These are phyloP conservation scores for Trissoscelio sp. DNA, from an alignment of 2,888 invertebrate genomes.

Conservation along the genomic window DNA sequence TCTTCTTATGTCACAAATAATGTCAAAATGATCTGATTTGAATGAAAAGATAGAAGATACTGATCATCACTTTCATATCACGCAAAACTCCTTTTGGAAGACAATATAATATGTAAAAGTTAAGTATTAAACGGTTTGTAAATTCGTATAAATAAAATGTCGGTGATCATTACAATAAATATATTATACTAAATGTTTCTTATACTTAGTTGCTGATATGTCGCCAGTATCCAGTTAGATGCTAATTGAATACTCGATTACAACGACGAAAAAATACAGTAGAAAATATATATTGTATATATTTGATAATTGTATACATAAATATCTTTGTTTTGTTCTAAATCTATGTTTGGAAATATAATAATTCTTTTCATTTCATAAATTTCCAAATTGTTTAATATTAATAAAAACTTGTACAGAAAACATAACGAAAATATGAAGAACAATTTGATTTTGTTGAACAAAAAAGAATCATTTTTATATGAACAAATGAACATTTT, in stretches of 20 bases:
- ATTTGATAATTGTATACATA: conserved; percentile 45
- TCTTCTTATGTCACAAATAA: not conserved
- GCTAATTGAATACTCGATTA: conserved; percentile 45
- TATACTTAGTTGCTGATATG: conserved; percentile 64
- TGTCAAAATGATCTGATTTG: not conserved
- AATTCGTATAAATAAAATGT: conserved; percentile 32
- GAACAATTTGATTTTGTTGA: no score
- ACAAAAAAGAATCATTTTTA: not conserved
- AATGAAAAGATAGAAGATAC: conserved; percentile 1
- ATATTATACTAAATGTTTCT: conserved; percentile 26
- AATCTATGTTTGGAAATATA: conserved; percentile 49
- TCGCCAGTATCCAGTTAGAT: conserved; percentile 48
- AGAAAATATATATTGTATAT: conserved; percentile 56
- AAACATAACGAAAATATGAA: no score
- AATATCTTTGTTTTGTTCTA: conserved; percentile 45
- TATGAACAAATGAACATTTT: not conserved
- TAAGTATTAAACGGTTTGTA: conserved; percentile 25
- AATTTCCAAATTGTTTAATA: not conserved
- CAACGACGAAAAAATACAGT: conserved; percentile 43
- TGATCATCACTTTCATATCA: conserved; percentile 16
- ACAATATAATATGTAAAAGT: conserved; percentile 54
- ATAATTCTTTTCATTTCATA: not conserved
- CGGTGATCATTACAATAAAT: conserved; percentile 11
- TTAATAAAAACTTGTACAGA: no score
- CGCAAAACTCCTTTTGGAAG: conserved; percentile 52